phyloP scores from a whole-genome alignment of 2,888 invertebrate genomes.

The Lasioglossum morio region DNA sequence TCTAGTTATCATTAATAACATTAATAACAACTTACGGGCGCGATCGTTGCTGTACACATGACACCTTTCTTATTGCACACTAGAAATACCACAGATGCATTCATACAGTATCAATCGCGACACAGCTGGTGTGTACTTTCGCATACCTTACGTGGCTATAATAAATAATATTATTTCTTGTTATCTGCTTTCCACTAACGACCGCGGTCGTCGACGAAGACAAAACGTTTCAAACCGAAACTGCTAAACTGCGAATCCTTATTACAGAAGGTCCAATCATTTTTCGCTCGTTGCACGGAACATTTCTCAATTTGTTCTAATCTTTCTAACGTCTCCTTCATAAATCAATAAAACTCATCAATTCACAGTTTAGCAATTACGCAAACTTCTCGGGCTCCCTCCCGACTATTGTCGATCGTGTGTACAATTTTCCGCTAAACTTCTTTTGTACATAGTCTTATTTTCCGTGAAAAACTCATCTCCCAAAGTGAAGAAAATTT shows the following conservation, averaged over 20 bases:
- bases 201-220: constrained; percentile 1
- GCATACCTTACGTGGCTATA: constrained; percentile 50
- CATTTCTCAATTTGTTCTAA: not conserved
- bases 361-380: not conserved
- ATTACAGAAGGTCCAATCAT: not conserved
- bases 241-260: not conserved
- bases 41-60: constrained; percentile 65
- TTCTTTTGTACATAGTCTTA: no score
- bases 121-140: constrained; percentile 37
- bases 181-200: constrained; percentile 20
- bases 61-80: constrained; percentile 63
- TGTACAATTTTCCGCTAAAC: not conserved
- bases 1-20: constrained; percentile 59
- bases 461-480: no score
- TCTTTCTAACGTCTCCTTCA: not conserved
- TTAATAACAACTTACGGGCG: constrained; percentile 64
- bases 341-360: not conserved
- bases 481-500: no score
- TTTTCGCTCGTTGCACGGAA: not conserved
- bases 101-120: constrained; percentile 55
- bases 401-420: not conserved
- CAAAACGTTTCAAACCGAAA: not conserved
- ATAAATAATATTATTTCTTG: constrained; percentile 55
- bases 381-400: not conserved
- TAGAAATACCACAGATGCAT: constrained; percentile 63